Base-by-base conservation (phyloP, 2,888 invertebrate genomes). In the Tenodera sinensis region DNA sequence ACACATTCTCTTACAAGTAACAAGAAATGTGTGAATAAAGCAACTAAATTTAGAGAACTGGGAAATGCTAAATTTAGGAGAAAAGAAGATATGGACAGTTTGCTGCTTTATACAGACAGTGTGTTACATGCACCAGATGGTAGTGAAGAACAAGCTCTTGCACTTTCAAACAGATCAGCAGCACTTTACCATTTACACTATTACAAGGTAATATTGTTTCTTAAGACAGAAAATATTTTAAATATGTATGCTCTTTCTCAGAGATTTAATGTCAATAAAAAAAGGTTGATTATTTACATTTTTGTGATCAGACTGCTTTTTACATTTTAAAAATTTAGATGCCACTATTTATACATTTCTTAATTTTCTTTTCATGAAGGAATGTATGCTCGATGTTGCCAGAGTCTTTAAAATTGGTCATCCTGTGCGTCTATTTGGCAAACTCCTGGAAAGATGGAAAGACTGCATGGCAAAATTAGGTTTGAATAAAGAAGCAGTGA, bases 91-190 rank as follows among this genome's bases (percentile, higher is more conserved):
- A 3, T 20, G 30, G 94, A 94, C 7, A 95, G 95, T 91, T 93
- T 96, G 89, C 92, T 93, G 88, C 94, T 94, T 85, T 97, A 96
- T 91, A 95, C 95, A 0, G 95, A 95, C 91, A 96, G 96, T 93
- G 94, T 96, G 15, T 92, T 94, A 88, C 95, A 94, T 92, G 96
- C 96, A 8, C 93, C 93, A 25, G 94, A 94, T 81, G 93, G 94
- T 54, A 94, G 94, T 84, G 93, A 94, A 20, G 95, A 95, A 92
- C 95, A 95, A 91, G 93, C 95, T 0, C 92, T 96, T 86, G 96
- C 96, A 0, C 93, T 96, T 88, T 96, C 96, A 0, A 96, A 97
- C 91, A 94, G 97, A 92, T 96, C 97, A 20, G 96, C 96, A 28
- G 95, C 95, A 14, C 93, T 96, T 84, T 94, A 95, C 91, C 94